Evolutionary conservation across 2,888 invertebrate genomes (phyloP).

Genomic region (Troides aeacus): DNA sequence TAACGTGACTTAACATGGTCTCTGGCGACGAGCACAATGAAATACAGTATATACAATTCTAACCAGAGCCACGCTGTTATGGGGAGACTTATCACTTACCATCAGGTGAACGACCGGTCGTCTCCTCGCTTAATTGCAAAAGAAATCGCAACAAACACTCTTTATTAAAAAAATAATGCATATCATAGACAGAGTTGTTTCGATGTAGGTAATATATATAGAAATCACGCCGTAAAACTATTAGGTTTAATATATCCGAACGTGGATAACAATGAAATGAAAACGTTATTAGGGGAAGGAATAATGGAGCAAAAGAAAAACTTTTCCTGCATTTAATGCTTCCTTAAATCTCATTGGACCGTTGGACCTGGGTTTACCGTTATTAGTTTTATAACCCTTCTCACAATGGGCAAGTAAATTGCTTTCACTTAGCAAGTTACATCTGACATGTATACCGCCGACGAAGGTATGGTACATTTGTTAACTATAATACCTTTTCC

Average conservation of each 20-base stretch:
- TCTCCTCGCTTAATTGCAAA: too few species aligned
- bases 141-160: too few species aligned
- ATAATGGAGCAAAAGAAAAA: constrained; percentile 8
- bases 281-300: neutral
- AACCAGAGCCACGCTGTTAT: too few species aligned
- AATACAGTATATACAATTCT: too few species aligned
- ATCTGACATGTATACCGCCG: neutral
- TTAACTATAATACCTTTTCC: neutral
- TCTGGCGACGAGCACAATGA: too few species aligned
- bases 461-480: neutral
- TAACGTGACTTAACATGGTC: too few species aligned
- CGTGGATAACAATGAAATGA: neutral
- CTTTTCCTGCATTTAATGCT: constrained; percentile 13
- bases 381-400: constrained; percentile 27
- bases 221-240: neutral
- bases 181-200: too few species aligned
- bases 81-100: too few species aligned
- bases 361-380: constrained; percentile 19
- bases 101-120: too few species aligned
- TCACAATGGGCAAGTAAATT: constrained; percentile 20
- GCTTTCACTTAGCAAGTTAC: constrained; percentile 9
- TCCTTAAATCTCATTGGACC: constrained; percentile 14
- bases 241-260: neutral
- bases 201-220: neutral
- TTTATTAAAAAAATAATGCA: too few species aligned